Conservation (phyloP, 2,797 vertebrate genomes). For the Carapus acus region DNA sequence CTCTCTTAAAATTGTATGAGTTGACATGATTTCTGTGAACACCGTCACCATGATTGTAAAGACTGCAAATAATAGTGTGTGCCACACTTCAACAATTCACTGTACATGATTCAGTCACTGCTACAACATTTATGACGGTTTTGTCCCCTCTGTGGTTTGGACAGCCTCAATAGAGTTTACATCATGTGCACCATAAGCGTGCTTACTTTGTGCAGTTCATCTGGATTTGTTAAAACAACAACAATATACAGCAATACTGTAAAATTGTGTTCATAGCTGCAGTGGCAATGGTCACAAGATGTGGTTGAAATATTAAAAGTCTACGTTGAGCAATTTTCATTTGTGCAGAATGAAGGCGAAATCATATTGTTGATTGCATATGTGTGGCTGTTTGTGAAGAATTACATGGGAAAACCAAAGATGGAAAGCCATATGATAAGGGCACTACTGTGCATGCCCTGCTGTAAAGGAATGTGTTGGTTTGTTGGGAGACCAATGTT, state of each 20-base stretch:
- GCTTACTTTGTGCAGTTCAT: slow-evolving; percentile 63
- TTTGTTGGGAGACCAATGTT: slow-evolving; percentile 26
- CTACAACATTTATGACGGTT: slow-evolving; percentile 70
- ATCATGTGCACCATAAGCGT: slow-evolving; percentile 82
- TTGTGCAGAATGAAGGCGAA: slow-evolving; percentile 26
- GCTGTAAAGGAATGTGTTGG: slow-evolving; percentile 24
- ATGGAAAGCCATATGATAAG: slow-evolving; percentile 69
- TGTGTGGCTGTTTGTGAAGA: slow-evolving; percentile 27
- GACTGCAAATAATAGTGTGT: slow-evolving; percentile 14
- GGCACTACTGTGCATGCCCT: slow-evolving; percentile 20
- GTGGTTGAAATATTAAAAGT: slow-evolving; percentile 20
- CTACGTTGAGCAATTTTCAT: slow-evolving; percentile 23
- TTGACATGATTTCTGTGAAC: slow-evolving; percentile 67
- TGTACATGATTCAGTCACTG: slow-evolving; percentile 45
- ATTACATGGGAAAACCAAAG: slow-evolving; percentile 65
- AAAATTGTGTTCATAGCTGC: slow-evolving; percentile 38
- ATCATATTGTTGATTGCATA: slow-evolving; percentile 22
- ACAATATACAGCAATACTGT: slow-evolving; percentile 82
- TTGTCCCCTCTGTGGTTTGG: slow-evolving; percentile 17
- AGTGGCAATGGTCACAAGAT: no score
- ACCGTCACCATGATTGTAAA: slow-evolving; percentile 72
- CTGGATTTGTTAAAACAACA: slow-evolving; percentile 62
- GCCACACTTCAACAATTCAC: slow-evolving; percentile 31
- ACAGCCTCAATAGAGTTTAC: slow-evolving; percentile 38
- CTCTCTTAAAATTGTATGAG: slow-evolving; percentile 76